Conservation (phyloP, 1,140 invertebrate species). For the Drepana arcuata region DNA sequence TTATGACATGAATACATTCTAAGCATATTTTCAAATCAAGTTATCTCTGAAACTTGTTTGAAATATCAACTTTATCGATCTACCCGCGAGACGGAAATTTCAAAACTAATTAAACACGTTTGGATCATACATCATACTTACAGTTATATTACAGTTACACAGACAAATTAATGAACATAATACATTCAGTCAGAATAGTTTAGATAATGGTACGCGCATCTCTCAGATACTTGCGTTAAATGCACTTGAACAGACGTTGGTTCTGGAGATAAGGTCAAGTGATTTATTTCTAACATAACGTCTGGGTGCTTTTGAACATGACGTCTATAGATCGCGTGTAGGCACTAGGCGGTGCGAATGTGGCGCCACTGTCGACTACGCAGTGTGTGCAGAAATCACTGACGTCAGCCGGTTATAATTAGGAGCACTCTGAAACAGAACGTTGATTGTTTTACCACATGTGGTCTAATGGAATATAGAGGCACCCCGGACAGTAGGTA, state of each 20-base stretch:
- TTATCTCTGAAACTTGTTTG: no score
- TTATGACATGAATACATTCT: no score
- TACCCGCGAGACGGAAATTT: no score
- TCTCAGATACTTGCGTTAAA: constrained; percentile 19
- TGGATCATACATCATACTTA: no score
- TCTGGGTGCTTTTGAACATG: constrained; percentile 17
- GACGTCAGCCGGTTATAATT: constrained; percentile 45
- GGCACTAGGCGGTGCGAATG: constrained; percentile 53
- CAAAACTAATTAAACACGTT: no score
- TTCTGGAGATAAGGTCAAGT: constrained; percentile 29
- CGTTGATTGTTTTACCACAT: background rate
- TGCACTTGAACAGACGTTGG: constrained; percentile 25
- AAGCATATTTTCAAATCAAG: no score
- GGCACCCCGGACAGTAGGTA: no score
- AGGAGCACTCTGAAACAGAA: constrained; percentile 12
- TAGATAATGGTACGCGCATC: constrained; percentile 3
- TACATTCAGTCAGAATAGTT: no score
- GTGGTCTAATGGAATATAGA: no score
- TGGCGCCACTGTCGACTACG: constrained; percentile 39
- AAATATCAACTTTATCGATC: no score
- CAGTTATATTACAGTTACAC: no score
- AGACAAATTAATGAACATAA: no score
- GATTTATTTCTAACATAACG: constrained; percentile 33
- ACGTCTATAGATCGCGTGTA: constrained; percentile 46
- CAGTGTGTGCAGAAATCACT: constrained; percentile 36